Base-by-base conservation (phyloP, 2,113 vertebrate species). In the Brachypteracias leptosomus region DNA sequence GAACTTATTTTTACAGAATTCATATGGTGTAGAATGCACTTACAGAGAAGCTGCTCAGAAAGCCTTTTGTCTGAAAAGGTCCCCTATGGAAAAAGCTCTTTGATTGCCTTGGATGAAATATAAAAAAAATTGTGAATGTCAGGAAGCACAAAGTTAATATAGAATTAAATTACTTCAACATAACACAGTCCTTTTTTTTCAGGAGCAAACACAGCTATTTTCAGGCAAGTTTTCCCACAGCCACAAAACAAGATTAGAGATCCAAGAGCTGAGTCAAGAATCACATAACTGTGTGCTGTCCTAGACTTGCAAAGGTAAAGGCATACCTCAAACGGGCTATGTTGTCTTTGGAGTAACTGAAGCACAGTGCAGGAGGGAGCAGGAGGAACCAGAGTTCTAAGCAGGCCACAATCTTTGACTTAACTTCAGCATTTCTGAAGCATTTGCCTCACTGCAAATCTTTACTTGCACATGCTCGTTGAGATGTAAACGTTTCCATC, bases 1-100 rank as follows among this genome's bases (percentile, higher is more conserved):
- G 87, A 85, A 87, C 75, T 96, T 93, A 78, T 89, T 97, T 94
- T 96, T 59, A 68, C 3, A 57, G 42, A 86, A 84, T 61, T 84
- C 47, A 8, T 16, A 71, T 11, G 42, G 25, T 29, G 11, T 21
- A 78, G 59, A 95, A 81, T 3, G 13, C 63, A 79, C 21, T 62
- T 13, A 24, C 1, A 86, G 52, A 65, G 76, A 75, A 93, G 75
- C 13, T 67, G 44, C 40, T 93, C 73, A 72, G 57, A 92, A 92
- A 74, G 72, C 31, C 68, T 90, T 94, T 61, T 94, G 63, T 78
- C 88, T 88, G 59, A 55, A 78, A 91, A 88, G 17, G 16, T 25
- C 17, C 71, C 38, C 72, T 61, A 49, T 55, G 62, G 68, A 81
- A 84, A 86, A 86, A 68, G 26, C 33, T 88, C 78, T 85, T 88